Percentiles rank a stretch among this genome's conserved stretches.
Conservation (phyloP, 2,797 vertebrate species). For the Octomys mimax region DNA sequence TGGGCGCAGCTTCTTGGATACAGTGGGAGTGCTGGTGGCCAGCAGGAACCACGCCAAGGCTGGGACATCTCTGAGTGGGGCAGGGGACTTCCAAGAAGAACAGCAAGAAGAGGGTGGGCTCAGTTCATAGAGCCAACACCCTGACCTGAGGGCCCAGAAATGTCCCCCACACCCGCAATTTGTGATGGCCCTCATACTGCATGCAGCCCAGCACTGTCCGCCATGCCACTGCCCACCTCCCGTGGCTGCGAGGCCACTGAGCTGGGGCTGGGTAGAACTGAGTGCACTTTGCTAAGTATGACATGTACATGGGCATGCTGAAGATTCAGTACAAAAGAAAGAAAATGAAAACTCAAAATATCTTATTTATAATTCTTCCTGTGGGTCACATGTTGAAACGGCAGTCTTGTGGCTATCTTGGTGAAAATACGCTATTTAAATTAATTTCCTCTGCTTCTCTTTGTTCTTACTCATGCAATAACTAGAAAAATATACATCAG, state of each 20-base stretch:
- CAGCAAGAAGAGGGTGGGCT: neutral
- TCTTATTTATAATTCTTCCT: neutral
- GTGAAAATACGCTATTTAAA: neutral
- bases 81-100: neutral
- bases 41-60: neutral
- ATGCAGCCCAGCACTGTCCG: too few species aligned
- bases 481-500: neutral
- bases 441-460: neutral
- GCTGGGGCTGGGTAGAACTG: accelerated
- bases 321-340: neutral
- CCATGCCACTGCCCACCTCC: accelerated
- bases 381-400: neutral
- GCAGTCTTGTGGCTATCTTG: neutral
- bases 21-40: neutral
- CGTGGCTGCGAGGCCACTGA: neutral
- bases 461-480: neutral
- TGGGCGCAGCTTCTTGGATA: neutral
- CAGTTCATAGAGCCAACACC: too few species aligned
- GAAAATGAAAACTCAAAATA: neutral
- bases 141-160: neutral
- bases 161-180: neutral
- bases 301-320: neutral
- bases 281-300: neutral
- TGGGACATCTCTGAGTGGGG: neutral
- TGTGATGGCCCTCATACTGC: neutral